Evolutionary conservation across 2,113 vertebrate species (phyloP).

Genomic region (Onychostruthus taczanowskii): DNA sequence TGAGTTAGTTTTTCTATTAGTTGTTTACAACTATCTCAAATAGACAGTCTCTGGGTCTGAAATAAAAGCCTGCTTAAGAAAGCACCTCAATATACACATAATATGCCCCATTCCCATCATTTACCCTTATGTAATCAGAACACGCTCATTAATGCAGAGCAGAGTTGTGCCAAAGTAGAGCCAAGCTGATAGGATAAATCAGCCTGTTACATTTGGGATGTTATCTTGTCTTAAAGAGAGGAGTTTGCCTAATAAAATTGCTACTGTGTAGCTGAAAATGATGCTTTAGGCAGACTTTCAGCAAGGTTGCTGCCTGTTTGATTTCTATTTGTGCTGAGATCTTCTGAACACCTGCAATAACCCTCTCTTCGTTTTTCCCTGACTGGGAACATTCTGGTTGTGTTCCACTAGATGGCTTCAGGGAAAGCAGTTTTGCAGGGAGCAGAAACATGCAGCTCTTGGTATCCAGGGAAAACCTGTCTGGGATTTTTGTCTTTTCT

Average conservation of each 20-base stretch:
- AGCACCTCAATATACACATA: not conserved
- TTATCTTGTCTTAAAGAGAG: not conserved
- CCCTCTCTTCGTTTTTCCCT: not conserved
- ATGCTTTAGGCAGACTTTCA: not conserved
- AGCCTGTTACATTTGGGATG: not conserved
- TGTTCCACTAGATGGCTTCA: constrained; percentile 59
- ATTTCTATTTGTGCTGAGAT: not conserved
- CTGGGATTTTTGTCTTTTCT: too few relatives aligned
- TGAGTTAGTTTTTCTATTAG: not conserved
- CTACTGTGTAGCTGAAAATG: not conserved
- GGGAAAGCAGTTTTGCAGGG: not conserved
- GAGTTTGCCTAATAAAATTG: not conserved
- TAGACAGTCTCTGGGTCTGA: not conserved
- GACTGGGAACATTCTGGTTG: not conserved
- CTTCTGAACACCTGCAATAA: not conserved
- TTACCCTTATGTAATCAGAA: not conserved
- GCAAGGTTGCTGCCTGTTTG: not conserved
- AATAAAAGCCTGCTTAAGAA: not conserved
- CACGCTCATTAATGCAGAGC: not conserved
- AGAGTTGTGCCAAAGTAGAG: not conserved
- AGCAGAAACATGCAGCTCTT: not conserved
- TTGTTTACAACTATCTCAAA: not conserved
- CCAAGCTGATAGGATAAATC: not conserved
- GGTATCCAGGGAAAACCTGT: not conserved
- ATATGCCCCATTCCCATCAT: not conserved